Evolutionary conservation across 2,888 invertebrate genomes (phyloP), one percentile per base, ranked within the genome.

Genomic region (Agrochola litura): DNA sequence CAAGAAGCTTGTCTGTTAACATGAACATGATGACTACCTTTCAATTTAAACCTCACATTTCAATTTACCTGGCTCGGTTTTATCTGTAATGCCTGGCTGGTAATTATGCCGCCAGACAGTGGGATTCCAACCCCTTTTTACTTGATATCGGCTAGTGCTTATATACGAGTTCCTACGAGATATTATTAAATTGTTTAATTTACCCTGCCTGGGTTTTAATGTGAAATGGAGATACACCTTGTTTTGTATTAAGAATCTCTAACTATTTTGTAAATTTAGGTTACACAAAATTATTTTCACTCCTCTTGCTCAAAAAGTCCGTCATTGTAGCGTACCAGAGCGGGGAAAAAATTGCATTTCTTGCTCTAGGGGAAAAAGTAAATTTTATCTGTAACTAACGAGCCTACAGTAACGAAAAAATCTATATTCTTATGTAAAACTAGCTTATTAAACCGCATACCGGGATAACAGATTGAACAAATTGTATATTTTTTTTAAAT

Each of bases 91-190:
- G 88, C 89, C 86, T 90, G 89, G 79, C 76, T 90, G 89, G 89
- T 92, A 92, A 92, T 92, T 92, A 92, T 89, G 77, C 84, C 78
- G 88, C 88, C 91, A 92, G 92, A 92, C 92, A 91, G 89, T 88
- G 70, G 88, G 86, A 89, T 89, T 86, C 82, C 88, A 86, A 87
- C 90, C 90, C 90, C 89, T 88, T 89, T 89, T 88, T 83, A 88
- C 83, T 88, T 78, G 81, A 87, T 89, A 90, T 86, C 80, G 73
- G 73, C 82, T 89, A 86, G 87, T 82, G 65, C 76, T 81, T 81
- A 83, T 69, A 81, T 76, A 69, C 65, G 66, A 41, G 63, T 64
- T 65, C 52, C 56, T 60, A 79, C 52, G 46, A 9, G n/a, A 73
- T 75, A 76, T 70, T 63, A 85, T 85, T 85, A 82, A 82, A 85